Evolutionary conservation across 2,797 vertebrate genomes (phyloP), one percentile per base, ranked within the genome.

Genomic region (Denticeps clupeoides): DNA sequence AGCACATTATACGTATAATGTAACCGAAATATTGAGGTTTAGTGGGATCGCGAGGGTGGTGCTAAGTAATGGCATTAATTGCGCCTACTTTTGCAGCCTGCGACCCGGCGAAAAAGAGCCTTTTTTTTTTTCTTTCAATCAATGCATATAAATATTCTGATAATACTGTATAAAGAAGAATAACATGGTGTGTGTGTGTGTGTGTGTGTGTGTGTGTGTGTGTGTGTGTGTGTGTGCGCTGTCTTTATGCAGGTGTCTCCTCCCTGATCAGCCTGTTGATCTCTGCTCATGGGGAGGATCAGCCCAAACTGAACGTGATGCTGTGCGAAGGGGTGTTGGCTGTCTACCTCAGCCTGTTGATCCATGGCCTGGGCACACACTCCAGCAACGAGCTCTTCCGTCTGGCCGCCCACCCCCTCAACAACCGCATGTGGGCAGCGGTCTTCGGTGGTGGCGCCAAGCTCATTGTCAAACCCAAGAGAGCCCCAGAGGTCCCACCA

Each of bases 341-440:
- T 0, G 95, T 99, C 38, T 99, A 97, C 64, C 82, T 98, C 3
- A 88, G 93, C 2, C 82, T 99, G 48, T 77, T 99, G 53, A 91
- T 94, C 68, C 92, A 96, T 1, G 94, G 92, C 23, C 79, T 99
- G 42, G 93, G 92, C 49, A 97, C 88, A 10, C 91, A 97, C 68
- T 89, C 87, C 10, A 78, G 89, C 53, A 97, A 89, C 2, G 91
- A 97, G 61, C 78, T 99, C 31, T 99, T 98, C 68, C 86, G 94
- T 16, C 83, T 99, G 32, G 91, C 90, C 2, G 93, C 94, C 1
- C 95, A 98, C 70, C 95, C 93, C 0, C 70, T 99, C 55, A 97
- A 96, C 77, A 81, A 84, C 58, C 85, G 93, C 54, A 91, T 97
- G 91, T 99, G 94, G 94, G 95, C 95, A 0, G 91, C 95, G 0